A percentile compares a stretch with the other conserved stretches of the same genome.
phyloP scores from a whole-genome alignment of 2,888 invertebrate genomes.

The Shargacucullia verbasci region DNA sequence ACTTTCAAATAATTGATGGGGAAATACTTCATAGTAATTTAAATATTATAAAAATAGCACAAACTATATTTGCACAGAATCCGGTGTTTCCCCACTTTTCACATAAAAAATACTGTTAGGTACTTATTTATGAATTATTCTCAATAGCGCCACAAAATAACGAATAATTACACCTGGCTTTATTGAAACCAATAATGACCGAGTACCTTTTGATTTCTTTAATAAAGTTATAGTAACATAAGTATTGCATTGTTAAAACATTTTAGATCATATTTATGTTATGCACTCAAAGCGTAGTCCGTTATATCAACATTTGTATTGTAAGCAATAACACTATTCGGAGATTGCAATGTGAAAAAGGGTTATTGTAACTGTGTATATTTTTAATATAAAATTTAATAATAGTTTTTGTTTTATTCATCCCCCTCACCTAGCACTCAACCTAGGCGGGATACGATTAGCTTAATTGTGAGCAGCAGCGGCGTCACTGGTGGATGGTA shows the following conservation, averaged over 20 bases:
- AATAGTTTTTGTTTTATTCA: slow-evolving; percentile 51
- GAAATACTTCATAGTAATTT: no score
- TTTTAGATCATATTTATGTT: slow-evolving; percentile 53
- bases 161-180: not conserved
- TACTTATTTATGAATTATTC: no score
- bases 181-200: slow-evolving; percentile 18
- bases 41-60: no score
- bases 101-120: no score
- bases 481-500: no score
- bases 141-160: no score
- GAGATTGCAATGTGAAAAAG: slow-evolving; percentile 56
- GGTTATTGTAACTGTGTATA: slow-evolving; percentile 74
- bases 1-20: no score
- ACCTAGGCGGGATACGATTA: no score
- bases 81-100: no score
- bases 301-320: slow-evolving; percentile 40
- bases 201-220: slow-evolving; percentile 30
- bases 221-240: slow-evolving; percentile 19
- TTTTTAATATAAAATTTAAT: slow-evolving; percentile 79
- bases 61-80: no score
- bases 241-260: slow-evolving; percentile 49
- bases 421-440: no score
- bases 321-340: slow-evolving; percentile 70
- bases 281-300: slow-evolving; percentile 52
- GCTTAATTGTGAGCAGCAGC: no score